Conservation (phyloP, 2,888 invertebrate genomes). For the Leptopilina syphax region DNA sequence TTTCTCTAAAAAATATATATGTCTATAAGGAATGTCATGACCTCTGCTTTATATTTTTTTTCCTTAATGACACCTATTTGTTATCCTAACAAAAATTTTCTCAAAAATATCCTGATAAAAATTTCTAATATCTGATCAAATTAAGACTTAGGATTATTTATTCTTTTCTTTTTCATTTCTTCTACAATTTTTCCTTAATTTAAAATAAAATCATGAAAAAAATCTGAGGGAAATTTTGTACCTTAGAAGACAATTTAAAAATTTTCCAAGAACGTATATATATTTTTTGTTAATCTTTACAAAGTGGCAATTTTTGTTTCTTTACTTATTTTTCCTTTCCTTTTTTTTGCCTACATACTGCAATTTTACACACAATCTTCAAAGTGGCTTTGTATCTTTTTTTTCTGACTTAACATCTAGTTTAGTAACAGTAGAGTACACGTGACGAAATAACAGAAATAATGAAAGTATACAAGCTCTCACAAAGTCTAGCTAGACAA, state of each 20-base stretch:
- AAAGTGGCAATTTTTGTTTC: neutral
- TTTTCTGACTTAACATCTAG: neutral
- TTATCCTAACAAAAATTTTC: too few relatives aligned
- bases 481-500: neutral
- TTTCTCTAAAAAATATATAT: neutral
- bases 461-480: neutral
- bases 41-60: neutral
- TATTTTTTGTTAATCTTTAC: neutral
- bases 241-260: too few relatives aligned
- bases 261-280: too few relatives aligned
- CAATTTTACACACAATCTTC: neutral
- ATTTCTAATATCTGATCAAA: too few relatives aligned
- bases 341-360: neutral
- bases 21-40: neutral
- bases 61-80: too few relatives aligned
- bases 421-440: neutral
- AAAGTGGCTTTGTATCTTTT: neutral
- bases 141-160: too few relatives aligned
- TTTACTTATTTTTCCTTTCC: too few relatives aligned
- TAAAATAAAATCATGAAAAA: too few relatives aligned
- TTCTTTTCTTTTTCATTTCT: too few relatives aligned
- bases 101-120: too few relatives aligned
- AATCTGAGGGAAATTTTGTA: too few relatives aligned
- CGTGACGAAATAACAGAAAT: constrained; percentile 11
- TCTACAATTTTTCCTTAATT: too few relatives aligned